phyloP scores from a whole-genome alignment of 2,797 vertebrate species.

The Xiphorhynchus erythropygius region DNA sequence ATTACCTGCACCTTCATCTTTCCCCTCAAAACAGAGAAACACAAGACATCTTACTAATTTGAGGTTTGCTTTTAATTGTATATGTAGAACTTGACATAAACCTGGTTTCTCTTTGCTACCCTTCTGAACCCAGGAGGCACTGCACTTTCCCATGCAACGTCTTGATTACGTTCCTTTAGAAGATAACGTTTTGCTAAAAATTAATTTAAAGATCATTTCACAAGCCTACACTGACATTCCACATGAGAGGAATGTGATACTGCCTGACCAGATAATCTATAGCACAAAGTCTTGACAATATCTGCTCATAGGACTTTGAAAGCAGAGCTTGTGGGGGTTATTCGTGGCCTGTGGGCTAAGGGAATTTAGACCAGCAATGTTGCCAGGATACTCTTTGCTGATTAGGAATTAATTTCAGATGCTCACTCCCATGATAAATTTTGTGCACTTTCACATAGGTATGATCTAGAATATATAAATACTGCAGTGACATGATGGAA shows the following conservation, averaged over 20 bases:
- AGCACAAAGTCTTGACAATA: background rate
- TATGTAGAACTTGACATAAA: background rate
- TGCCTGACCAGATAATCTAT: conserved; percentile 34
- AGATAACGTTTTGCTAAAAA: conserved; percentile 45
- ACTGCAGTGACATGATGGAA: background rate
- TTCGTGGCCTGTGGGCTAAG: conserved; percentile 12
- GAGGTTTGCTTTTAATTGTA: background rate
- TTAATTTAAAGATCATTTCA: conserved; percentile 50
- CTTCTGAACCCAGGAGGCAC: background rate
- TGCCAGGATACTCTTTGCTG: conserved; percentile 34
- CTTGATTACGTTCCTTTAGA: conserved; percentile 1
- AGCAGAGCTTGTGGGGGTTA: background rate
- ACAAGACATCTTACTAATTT: background rate
- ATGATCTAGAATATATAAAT: conserved; percentile 38
- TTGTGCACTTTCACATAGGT: background rate
- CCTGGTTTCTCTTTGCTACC: background rate
- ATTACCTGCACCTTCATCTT: background rate
- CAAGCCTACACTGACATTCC: conserved; percentile 51
- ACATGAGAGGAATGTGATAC: background rate
- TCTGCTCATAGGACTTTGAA: background rate
- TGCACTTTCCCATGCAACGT: background rate
- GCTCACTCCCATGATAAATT: background rate
- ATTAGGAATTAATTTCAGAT: conserved; percentile 49
- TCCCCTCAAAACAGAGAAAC: rapidly evolving
- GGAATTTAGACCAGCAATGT: background rate